These are phyloP conservation scores for Drosophila auraria DNA, from an alignment of 1,140 invertebrate genomes.

Conservation along the genomic window DNA sequence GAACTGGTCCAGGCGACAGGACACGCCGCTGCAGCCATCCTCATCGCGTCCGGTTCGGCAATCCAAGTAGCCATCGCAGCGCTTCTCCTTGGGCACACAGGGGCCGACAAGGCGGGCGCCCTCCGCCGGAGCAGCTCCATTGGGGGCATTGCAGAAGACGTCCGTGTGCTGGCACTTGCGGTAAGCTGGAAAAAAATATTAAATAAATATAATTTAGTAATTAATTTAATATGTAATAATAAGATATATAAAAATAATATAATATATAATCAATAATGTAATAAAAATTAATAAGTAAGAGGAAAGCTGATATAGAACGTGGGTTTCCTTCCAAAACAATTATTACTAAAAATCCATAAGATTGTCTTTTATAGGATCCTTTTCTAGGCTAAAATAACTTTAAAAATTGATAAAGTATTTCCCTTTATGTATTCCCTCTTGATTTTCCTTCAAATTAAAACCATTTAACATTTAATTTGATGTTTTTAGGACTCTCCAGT, in stretches of 20 bases:
- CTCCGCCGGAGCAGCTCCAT: constrained; percentile 81
- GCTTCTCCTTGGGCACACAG: constrained; percentile 94
- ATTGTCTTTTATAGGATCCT: not conserved
- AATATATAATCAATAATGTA: too few species aligned
- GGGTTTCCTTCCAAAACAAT: too few species aligned
- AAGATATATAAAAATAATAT: too few species aligned
- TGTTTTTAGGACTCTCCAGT: not conserved
- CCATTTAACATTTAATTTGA: not conserved
- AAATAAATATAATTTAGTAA: not conserved
- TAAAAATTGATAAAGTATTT: not conserved
- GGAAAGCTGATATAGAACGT: too few species aligned
- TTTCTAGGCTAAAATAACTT: not conserved
- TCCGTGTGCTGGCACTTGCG: constrained; percentile 93
- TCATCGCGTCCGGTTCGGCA: constrained; percentile 95
- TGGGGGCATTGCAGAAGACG: constrained; percentile 90
- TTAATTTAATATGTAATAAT: too few species aligned
- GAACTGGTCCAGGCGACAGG: constrained; percentile 95
- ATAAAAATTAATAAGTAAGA: too few species aligned
- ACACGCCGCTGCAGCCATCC: constrained; percentile 90
- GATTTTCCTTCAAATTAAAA: not conserved
- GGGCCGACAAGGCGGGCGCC: constrained; percentile 87
- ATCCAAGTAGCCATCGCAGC: constrained; percentile 95
- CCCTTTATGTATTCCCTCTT: too few species aligned
- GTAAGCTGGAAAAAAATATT: constrained; percentile 89
- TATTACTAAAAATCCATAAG: too few species aligned